Conservation (phyloP, 2,113 vertebrate genomes). For the Leucoraja erinaceus region DNA sequence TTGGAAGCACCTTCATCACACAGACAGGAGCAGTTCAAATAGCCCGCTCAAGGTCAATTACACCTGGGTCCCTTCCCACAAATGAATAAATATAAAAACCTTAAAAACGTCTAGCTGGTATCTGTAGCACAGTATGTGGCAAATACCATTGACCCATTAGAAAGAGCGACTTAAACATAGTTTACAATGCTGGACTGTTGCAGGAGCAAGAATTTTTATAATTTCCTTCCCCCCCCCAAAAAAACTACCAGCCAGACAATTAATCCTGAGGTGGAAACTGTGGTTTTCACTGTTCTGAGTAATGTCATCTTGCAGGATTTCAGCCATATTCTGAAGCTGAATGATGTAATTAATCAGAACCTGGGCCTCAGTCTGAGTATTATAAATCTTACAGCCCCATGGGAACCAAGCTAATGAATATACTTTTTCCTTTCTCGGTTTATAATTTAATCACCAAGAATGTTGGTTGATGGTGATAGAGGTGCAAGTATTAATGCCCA, state of each 20-base stretch:
- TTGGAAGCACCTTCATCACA: too few species aligned
- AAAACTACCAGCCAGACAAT: not conserved
- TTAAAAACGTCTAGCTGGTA: not conserved
- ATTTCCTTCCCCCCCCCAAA: not conserved
- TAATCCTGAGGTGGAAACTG: not conserved
- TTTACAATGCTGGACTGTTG: not conserved
- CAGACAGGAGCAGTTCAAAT: too few species aligned
- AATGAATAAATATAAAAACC: not conserved
- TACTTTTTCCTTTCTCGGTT: not conserved
- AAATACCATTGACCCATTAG: not conserved
- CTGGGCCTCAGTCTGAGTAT: not conserved
- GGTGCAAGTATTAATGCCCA: not conserved
- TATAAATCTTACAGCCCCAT: not conserved
- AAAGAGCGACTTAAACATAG: not conserved
- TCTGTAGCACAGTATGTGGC: not conserved
- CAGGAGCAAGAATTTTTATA: not conserved
- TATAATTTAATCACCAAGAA: not conserved
- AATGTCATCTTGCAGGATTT: not conserved
- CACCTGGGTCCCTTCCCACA: too few species aligned
- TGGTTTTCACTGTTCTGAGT: not conserved
- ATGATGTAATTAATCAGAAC: constrained; percentile 23
- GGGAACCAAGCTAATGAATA: not conserved
- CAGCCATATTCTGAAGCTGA: not conserved
- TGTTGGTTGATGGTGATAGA: not conserved
- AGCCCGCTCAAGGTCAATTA: too few species aligned